Evolutionary conservation across 2,113 vertebrate genomes (phyloP).

Genomic region (Dicrurus megarhynchus): DNA sequence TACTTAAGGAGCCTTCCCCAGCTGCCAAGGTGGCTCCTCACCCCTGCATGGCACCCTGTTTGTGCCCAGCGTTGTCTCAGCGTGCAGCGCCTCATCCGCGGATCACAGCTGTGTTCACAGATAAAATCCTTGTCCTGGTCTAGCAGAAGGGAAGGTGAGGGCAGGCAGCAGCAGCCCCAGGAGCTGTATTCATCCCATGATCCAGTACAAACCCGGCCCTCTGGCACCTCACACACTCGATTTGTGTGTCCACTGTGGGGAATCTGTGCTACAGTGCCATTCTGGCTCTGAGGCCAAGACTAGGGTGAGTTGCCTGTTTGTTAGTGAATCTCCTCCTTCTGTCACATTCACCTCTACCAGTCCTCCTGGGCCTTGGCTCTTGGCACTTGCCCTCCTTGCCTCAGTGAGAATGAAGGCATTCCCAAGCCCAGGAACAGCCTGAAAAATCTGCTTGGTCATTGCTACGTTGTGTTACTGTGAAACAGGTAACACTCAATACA

Average conservation of each 20-base stretch:
- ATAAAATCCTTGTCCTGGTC: not conserved
- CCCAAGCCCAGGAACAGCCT: not conserved
- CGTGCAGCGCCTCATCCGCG: not conserved
- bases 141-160: not conserved
- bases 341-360: not conserved
- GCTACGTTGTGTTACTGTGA: not conserved
- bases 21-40: fast-evolving
- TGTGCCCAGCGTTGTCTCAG: not conserved
- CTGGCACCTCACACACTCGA: not conserved
- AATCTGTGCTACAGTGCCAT: not conserved
- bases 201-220: not conserved
- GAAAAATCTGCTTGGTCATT: not conserved
- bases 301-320: not conserved
- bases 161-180: not conserved
- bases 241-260: not conserved
- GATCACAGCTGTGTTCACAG: not conserved
- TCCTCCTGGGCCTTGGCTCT: not conserved
- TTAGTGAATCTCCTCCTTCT: not conserved
- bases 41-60: fast-evolving
- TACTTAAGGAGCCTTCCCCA: not conserved
- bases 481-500: not conserved
- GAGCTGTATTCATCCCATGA: not conserved
- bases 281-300: not conserved
- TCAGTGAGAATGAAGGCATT: not conserved
- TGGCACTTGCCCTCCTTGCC: not conserved